phyloP scores from a whole-genome alignment of 1,140 invertebrate genomes.

The Drosophila arawakana region DNA sequence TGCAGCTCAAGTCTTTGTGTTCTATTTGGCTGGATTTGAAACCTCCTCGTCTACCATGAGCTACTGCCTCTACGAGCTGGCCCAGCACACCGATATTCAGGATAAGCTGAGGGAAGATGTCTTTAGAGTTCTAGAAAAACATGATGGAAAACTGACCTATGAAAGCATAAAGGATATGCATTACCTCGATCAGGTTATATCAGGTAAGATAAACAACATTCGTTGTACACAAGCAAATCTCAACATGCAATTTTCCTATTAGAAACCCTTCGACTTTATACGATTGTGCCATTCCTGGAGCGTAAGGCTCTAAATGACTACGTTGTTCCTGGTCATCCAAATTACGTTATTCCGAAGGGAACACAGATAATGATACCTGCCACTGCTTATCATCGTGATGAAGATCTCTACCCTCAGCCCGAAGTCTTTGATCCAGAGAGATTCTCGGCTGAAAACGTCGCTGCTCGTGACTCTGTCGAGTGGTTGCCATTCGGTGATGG shows the following conservation, averaged over 20 bases:
- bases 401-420: conserved; percentile 86
- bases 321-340: conserved; percentile 86
- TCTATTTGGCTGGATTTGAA: conserved; percentile 87
- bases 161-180: conserved; percentile 86
- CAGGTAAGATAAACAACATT: conserved; percentile 6
- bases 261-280: conserved; percentile 89
- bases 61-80: conserved; percentile 85
- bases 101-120: conserved; percentile 83
- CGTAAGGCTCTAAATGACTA: conserved; percentile 86
- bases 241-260: too few relatives aligned
- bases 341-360: conserved; percentile 86
- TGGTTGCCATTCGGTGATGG: conserved; percentile 89
- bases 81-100: conserved; percentile 86
- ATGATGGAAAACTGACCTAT: conserved; percentile 78
- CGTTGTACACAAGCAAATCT: too few relatives aligned
- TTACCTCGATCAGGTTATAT: conserved; percentile 85
- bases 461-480: conserved; percentile 81
- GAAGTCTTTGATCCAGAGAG: conserved; percentile 87
- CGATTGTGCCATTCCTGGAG: conserved; percentile 86
- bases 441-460: conserved; percentile 84
- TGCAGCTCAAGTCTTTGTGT: conserved; percentile 85
- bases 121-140: conserved; percentile 83
- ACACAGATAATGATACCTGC: conserved; percentile 87
- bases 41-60: conserved; percentile 86
- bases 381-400: conserved; percentile 87